Evolutionary conservation across 2,113 vertebrate genomes (phyloP).

Genomic region (Tonatia bakeri): DNA sequence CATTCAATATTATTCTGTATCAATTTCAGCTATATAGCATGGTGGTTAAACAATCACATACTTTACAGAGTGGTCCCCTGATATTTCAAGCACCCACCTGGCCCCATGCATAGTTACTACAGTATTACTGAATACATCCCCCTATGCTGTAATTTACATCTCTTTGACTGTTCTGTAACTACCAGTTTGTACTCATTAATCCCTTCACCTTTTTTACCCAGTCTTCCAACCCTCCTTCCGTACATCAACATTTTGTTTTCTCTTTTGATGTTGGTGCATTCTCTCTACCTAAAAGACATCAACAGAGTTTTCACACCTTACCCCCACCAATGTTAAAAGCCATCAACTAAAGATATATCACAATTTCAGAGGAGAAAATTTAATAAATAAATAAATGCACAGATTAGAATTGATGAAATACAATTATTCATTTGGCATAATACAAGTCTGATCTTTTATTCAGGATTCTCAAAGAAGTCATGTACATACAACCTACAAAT

Average conservation of each 20-base stretch:
- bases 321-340: neutral
- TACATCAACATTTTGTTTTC: neutral
- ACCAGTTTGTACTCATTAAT: neutral
- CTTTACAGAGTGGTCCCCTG: neutral
- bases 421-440: neutral
- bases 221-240: neutral
- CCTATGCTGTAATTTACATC: neutral
- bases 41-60: neutral
- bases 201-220: neutral
- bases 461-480: neutral
- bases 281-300: neutral
- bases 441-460: neutral
- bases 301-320: neutral
- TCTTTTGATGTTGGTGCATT: neutral
- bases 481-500: neutral
- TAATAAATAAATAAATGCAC: neutral
- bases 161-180: neutral
- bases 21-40: neutral
- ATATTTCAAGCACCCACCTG: neutral
- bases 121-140: neutral
- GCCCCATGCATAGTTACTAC: neutral
- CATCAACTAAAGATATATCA: neutral
- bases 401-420: slow-evolving; percentile 3
- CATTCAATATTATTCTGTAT: neutral
- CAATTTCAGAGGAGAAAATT: neutral